Base-by-base conservation (phyloP, 2,113 vertebrate species). In the Cryptomyrus ogoouensis region DNA sequence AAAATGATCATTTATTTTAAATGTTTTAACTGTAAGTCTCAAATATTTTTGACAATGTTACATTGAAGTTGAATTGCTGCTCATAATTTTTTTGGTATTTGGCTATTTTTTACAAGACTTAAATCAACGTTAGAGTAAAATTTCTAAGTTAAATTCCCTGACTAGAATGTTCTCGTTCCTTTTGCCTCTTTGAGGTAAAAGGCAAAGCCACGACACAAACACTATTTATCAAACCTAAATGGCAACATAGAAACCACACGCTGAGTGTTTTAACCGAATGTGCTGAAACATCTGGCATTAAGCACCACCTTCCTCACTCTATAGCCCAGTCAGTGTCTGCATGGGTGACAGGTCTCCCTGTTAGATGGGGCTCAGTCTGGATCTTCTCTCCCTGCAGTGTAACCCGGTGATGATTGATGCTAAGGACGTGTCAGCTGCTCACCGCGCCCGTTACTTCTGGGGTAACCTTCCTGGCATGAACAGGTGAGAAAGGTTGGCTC, bases 331-430 rank as follows among this genome's bases (percentile, higher is more conserved):
- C 35, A 42, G 35, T 80, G 13, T 7, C 13, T 19, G 74, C 35
- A 8, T 2, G 74, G 1, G 15, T 80, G 74, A 42, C 31, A 80
- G 35, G 35, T 15, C 74, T 80, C 39, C 9, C 53, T 56, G 53
- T 47, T 47, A 24, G 39, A 83, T 83, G 80, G 17, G 21, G 19
- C 27, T 70, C 31, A 42, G 49, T 17, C 49, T 52, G 27, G 66
- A 8, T 42, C 70, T 83, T 62, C 44, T 21, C 52, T 44, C 53
- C 87, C 91, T 58, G 0, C 92, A 99, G 98, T 98, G 97, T 92
- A 99, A 98, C 93, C 98, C 98, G 0, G 97, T 99, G 92, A 99
- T 99, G 98, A 99, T 99, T 7, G 98, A 99, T 92, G 98, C 98
- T 94, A 99, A 99, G 96, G 98, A 99, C 91, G 98, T 99, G 83